Conservation (phyloP, 2,888 invertebrate species). For the Noctuana brunneofusca region DNA sequence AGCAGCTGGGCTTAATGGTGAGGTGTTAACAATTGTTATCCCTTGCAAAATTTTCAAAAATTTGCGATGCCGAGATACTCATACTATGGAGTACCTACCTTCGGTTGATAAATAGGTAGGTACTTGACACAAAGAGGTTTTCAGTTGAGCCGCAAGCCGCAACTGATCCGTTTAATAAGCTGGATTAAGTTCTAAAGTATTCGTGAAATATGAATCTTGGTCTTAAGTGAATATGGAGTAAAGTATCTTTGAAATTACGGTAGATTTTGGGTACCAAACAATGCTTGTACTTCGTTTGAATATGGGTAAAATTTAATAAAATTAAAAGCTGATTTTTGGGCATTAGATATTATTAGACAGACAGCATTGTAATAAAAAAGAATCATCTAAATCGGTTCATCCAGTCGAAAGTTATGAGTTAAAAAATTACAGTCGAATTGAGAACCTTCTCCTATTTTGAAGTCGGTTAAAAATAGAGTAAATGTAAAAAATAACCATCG, state of each 20-base stretch:
- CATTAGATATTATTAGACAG: too few species aligned
- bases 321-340: too few species aligned
- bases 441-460: too few species aligned
- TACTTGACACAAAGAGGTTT: conserved; percentile 1
- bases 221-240: background rate
- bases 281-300: too few species aligned
- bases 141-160: background rate
- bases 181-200: background rate
- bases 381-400: too few species aligned
- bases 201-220: background rate
- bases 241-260: background rate
- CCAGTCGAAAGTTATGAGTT: too few species aligned
- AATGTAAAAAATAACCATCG: too few species aligned
- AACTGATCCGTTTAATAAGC: background rate
- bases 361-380: too few species aligned
- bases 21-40: background rate
- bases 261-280: background rate
- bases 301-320: too few species aligned
- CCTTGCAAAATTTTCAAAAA: conserved; percentile 6
- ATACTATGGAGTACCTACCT: too few species aligned
- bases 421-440: too few species aligned
- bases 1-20: background rate
- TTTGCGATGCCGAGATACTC: background rate
- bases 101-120: conserved; percentile 12
- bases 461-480: too few species aligned